Evolutionary conservation across 2,113 vertebrate species (phyloP).

Genomic region (Istiophorus platypterus): DNA sequence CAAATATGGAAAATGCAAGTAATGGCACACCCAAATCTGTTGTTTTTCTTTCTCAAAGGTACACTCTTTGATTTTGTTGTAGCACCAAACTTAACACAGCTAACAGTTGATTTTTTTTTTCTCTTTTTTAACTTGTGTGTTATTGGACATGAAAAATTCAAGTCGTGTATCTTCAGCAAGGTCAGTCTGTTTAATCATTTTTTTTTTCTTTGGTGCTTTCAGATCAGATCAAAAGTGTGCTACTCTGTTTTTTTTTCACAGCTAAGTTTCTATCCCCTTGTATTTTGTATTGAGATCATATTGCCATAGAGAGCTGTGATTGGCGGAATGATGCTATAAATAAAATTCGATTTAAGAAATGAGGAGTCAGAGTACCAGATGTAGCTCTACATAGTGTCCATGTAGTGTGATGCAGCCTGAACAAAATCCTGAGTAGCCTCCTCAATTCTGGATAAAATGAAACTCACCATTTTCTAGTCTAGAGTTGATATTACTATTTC

Average conservation of each 20-base stretch:
- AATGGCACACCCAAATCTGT: slow-evolving; percentile 70
- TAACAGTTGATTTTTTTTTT: background rate
- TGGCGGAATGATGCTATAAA: background rate
- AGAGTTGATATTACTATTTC: background rate
- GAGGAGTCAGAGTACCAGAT: background rate
- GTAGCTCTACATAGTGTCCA: background rate
- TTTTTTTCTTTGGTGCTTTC: background rate
- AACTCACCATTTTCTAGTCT: background rate
- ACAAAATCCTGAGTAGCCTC: background rate
- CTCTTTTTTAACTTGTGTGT: background rate
- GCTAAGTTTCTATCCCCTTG: background rate
- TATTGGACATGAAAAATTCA: background rate
- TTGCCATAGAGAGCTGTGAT: background rate
- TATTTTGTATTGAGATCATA: slow-evolving; percentile 1
- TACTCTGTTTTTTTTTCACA: background rate
- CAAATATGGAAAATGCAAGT: slow-evolving; percentile 43
- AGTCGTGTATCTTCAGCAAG: background rate
- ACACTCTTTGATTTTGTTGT: slow-evolving; percentile 28
- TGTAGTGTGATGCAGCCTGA: background rate
- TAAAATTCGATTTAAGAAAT: background rate
- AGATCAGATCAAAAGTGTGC: background rate
- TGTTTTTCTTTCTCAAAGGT: slow-evolving; percentile 46
- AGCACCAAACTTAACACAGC: background rate
- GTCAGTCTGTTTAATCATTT: background rate
- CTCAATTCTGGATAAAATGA: background rate